Evolutionary conservation across 1,140 invertebrate species (phyloP), one percentile per base, ranked within the genome.

Genomic region (Hirudo medicinalis): DNA sequence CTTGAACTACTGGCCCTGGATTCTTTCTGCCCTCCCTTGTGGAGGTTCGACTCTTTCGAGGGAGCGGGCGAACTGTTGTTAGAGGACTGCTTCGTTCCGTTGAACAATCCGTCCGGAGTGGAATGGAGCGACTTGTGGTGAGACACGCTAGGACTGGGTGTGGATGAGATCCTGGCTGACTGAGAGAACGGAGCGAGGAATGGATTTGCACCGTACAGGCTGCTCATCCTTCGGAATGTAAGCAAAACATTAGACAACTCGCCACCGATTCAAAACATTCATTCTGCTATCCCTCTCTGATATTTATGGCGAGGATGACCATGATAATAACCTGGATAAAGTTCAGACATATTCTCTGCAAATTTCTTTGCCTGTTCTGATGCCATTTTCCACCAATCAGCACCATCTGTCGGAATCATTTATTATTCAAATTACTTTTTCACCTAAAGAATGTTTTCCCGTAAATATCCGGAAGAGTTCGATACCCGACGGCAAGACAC

Each of bases 361-460:
- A 36, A 25, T 54, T 36, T 49, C 32, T 70, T 70, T 25, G 69
- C 49, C 53, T 70, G 69, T 54, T 70, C 69, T 9, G 69, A 49
- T 49, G 69, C 69, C 49, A 54, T 25, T 6, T 49, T 36, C 69
- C 69, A 70, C 69, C 69, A 70, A 22, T 70, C 69, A 70, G 36
- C 69, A 54, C 53, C 53, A 70, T 70, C 69, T 70, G 15, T 32
- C 11, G 29, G 13, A 49, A 15, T 49, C 43, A 13, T 49, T 49
- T 17, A 49, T 49, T 49, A 49, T 49, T 49, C 9, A 49, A 49
- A 49, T 49, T 15, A 49, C 43, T 49, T 49, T 49, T 49, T 13
- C 43, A 17, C 43, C 15, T 13, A 49, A 49, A 49, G 43, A 49
- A 49, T 17, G 43, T 15, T 11, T 49, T 49, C 43, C 4, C 15